These are phyloP conservation scores for Cybosia mesomella DNA, from an alignment of 2,888 invertebrate species.

Conservation along the genomic window DNA sequence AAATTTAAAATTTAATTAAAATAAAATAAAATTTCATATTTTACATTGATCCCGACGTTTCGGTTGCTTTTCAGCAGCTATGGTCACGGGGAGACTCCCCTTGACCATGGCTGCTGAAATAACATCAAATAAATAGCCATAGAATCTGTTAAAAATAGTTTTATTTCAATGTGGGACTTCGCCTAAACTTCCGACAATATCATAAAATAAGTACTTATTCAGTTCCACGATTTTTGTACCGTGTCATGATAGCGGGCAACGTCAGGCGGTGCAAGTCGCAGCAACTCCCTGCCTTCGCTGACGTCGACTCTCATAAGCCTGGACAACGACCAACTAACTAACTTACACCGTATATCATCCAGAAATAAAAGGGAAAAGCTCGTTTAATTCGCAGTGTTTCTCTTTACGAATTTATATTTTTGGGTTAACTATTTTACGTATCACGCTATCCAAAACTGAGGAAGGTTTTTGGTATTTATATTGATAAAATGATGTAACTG, in stretches of 20 bases:
- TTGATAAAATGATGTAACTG: not conserved
- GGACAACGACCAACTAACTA: slow-evolving; percentile 60
- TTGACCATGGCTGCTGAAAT: no score
- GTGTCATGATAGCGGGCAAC: slow-evolving; percentile 18
- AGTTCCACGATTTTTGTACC: slow-evolving; percentile 17
- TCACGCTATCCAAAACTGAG: not conserved
- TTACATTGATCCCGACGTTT: no score
- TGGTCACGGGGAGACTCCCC: no score
- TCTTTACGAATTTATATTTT: slow-evolving; percentile 17
- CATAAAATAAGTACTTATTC: not conserved
- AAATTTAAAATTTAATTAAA: not conserved
- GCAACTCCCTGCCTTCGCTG: slow-evolving; percentile 56
- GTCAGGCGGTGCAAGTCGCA: slow-evolving; percentile 55
- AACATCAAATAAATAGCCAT: no score
- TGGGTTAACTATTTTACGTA: not conserved
- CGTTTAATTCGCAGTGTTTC: slow-evolving; percentile 35
- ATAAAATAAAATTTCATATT: no score
- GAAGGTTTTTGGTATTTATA: not conserved
- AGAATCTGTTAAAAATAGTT: no score
- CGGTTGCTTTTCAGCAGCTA: no score
- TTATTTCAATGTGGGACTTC: no score
- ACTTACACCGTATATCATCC: slow-evolving; percentile 58
- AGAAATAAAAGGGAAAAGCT: slow-evolving; percentile 47
- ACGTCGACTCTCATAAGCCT: slow-evolving; percentile 58
- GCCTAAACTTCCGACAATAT: no score